phyloP scores from a whole-genome alignment of 2,888 invertebrate species.

The Plebejus argus region DNA sequence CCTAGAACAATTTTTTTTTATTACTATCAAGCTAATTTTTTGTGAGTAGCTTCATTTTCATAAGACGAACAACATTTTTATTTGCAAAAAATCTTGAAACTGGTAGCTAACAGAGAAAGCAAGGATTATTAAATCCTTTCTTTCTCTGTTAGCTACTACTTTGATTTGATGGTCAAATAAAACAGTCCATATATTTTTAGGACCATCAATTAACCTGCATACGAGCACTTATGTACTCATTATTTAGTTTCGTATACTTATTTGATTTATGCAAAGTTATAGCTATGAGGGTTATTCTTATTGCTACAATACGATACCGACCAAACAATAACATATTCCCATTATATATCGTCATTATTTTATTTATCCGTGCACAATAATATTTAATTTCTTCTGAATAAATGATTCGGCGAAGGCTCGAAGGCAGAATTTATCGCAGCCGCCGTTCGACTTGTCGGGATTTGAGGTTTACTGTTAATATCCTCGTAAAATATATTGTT shows the following conservation, averaged over 20 bases:
- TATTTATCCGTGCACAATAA: conserved; percentile 7
- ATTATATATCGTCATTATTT: neutral
- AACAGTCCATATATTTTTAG: too few species aligned
- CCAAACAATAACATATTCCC: neutral
- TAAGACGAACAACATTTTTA: too few species aligned
- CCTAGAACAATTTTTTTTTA: too few species aligned
- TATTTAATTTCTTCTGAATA: conserved; percentile 28
- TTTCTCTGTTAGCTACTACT: too few species aligned
- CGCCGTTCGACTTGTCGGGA: conserved; percentile 29
- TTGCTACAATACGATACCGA: neutral
- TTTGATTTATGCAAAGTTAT: neutral
- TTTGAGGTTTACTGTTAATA: conserved; percentile 25
- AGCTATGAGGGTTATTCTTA: neutral
- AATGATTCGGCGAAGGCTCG: neutral
- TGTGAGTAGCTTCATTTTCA: too few species aligned
- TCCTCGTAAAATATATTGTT: conserved; percentile 27
- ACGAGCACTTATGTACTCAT: too few species aligned
- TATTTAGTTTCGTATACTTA: neutral
- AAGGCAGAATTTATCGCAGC: conserved; percentile 25
- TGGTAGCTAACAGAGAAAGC: too few species aligned
- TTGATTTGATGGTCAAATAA: too few species aligned
- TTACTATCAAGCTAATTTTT: too few species aligned
- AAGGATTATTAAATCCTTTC: too few species aligned
- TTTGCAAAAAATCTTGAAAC: too few species aligned
- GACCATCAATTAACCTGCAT: too few species aligned